These are phyloP conservation scores for Nipponia nippon DNA, from an alignment of 2,113 vertebrate genomes.

Conservation along the genomic window DNA sequence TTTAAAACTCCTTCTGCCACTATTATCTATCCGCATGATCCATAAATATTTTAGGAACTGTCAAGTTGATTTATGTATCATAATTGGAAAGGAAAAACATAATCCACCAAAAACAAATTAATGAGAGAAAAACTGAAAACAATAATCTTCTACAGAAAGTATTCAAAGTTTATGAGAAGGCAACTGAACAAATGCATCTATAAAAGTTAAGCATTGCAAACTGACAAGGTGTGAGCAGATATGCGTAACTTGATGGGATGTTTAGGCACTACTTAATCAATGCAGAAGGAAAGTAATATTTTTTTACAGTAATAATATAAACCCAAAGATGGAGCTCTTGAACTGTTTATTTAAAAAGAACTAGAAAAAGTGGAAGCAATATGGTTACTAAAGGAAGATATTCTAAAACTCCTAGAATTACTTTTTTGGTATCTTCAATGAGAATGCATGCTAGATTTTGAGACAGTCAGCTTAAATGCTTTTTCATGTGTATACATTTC, in stretches of 20 bases:
- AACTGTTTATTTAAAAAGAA: not conserved
- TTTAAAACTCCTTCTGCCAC: not conserved
- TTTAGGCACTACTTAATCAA: not conserved
- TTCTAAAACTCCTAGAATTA: not conserved
- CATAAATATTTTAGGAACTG: not conserved
- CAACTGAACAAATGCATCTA: not conserved
- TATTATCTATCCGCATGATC: not conserved
- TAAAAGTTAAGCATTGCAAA: not conserved
- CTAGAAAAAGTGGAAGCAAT: not conserved
- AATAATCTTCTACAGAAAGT: not conserved
- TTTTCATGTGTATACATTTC: not conserved
- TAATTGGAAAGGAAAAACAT: not conserved
- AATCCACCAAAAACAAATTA: not conserved
- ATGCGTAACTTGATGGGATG: not conserved
- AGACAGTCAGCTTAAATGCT: not conserved
- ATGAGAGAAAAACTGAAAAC: not conserved
- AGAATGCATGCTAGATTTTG: not conserved
- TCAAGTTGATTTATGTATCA: not conserved
- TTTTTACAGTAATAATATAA: not conserved
- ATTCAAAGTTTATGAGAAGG: not conserved
- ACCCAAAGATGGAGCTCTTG: constrained; percentile 56
- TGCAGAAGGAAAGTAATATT: not conserved
- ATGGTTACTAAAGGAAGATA: not conserved
- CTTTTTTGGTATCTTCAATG: not conserved
- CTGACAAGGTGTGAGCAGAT: not conserved